Evolutionary conservation across 1,140 invertebrate genomes (phyloP).

Genomic region (Lucilia sericata): DNA sequence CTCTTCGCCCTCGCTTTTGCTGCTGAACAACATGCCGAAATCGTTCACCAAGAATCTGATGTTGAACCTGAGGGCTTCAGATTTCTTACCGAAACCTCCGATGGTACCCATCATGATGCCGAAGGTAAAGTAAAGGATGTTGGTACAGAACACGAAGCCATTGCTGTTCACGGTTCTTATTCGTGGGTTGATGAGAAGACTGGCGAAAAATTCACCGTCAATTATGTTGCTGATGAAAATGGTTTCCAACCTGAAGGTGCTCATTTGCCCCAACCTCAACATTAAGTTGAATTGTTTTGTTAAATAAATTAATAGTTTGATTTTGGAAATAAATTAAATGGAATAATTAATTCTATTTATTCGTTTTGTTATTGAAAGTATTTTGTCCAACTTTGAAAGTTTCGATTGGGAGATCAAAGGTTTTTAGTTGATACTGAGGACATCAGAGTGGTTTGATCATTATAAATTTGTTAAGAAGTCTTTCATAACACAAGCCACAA

Average conservation of each 20-base stretch:
- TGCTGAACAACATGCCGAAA: slow-evolving; percentile 56
- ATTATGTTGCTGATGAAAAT: slow-evolving; percentile 77
- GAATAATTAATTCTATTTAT: no score
- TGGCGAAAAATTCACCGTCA: slow-evolving; percentile 72
- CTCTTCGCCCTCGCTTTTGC: slow-evolving; percentile 46
- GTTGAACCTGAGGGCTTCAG: slow-evolving; percentile 62
- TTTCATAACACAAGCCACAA: no score
- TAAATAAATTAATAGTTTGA: no score
- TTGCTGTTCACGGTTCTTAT: slow-evolving; percentile 50
- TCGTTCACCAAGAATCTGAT: slow-evolving; percentile 56
- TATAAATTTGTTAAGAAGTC: no score
- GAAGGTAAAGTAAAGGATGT: slow-evolving; percentile 40
- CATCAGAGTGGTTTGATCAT: no score
- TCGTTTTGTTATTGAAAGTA: no score
- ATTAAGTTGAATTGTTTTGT: no score
- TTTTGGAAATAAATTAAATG: no score
- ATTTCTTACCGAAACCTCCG: slow-evolving; percentile 71
- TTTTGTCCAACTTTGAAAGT: no score
- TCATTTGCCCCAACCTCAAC: slow-evolving; percentile 69
- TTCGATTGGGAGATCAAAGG: no score
- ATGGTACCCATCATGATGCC: slow-evolving; percentile 70
- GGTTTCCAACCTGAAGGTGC: slow-evolving; percentile 78
- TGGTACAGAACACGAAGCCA: slow-evolving; percentile 46
- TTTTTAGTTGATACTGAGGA: no score
- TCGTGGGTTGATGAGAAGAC: slow-evolving; percentile 65